Base-by-base conservation (phyloP, 2,888 invertebrate species). In the Perizoma affinitatum region DNA sequence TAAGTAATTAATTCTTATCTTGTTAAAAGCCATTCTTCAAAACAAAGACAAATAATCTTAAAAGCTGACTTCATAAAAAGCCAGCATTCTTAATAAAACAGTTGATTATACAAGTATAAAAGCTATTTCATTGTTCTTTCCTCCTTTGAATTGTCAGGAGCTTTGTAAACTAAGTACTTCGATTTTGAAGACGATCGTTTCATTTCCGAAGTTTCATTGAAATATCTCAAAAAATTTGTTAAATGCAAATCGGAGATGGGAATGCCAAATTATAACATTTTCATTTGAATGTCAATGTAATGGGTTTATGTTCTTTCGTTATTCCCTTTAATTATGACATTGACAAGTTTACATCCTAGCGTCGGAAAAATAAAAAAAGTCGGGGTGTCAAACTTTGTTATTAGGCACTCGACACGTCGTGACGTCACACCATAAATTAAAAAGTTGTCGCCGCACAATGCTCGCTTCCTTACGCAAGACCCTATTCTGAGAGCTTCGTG, bases 401-500 rank as follows among this genome's bases (percentile, higher is more conserved):
- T 70, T 62, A 55, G 62, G 51, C 66, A 69, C 65, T 68, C 68
- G 62, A 65, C 70, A 65, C 69, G 50, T 53, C 58, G 70, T 72
- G 58, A 62, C 62, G 70, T 73, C 69, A 56, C 57, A 56, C 55
- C 67, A 69, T 73, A 73, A 78, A 79, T 80, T 80, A 76, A 76
- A 76, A 79, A 80, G 75, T 78, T 74, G 67, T 68, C 67, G 70
- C 68, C 68, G 60, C 55, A 58, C 53, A 44, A 40, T 52, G 41
- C 54, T 45, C 56, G 33, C 55, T 56, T 68, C 70, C 62, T 67
- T 67, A 55, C 36, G 49, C 51, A 44, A 36, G 50, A 52, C 53
- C 64, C 40, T 69, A 69, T 70, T 71, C 69, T 66, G 61, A 53
- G 33, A 46, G 10, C 51, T 46, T 11, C n/a, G 34, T 6, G 41